A percentile compares a stretch with the other conserved stretches of the same genome.
phyloP scores from a whole-genome alignment of 2,888 invertebrate genomes.

The Sminthurides aquaticus region DNA sequence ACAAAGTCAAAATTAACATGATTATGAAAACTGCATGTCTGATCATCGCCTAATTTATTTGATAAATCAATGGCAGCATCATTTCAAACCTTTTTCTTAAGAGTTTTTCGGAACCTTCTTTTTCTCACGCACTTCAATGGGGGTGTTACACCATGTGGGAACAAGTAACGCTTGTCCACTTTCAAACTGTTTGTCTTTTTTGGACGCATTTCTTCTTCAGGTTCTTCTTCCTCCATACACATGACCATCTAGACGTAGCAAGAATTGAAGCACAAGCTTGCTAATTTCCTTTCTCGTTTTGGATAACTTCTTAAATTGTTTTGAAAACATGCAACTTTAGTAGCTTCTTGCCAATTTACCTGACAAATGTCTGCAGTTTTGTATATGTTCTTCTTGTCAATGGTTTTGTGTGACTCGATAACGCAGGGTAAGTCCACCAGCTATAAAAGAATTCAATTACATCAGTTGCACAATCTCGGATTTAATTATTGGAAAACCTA shows the following conservation, averaged over 20 bases:
- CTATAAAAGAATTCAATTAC: constrained; percentile 48
- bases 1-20: neutral
- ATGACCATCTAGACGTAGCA: constrained; percentile 58
- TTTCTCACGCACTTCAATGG: constrained; percentile 92
- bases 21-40: constrained; percentile 2
- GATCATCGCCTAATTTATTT: no score
- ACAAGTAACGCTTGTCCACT: constrained; percentile 85
- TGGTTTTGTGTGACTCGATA: constrained; percentile 87
- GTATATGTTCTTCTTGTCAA: constrained; percentile 92
- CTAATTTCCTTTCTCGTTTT: no score
- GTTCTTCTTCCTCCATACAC: constrained; percentile 75
- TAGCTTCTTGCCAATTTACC: constrained; percentile 47
- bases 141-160: constrained; percentile 92
- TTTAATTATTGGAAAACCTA: no score
- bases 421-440: constrained; percentile 86
- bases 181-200: constrained; percentile 77
- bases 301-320: no score
- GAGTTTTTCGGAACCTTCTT: constrained; percentile 83
- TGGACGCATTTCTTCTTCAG: constrained; percentile 63
- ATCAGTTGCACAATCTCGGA: neutral
- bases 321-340: neutral
- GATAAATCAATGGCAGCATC: neutral
- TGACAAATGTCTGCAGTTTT: constrained; percentile 96
- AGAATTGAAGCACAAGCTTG: no score
- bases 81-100: constrained; percentile 70